Base-by-base conservation (phyloP, 2,888 invertebrate species). In the Gari tellinella region DNA sequence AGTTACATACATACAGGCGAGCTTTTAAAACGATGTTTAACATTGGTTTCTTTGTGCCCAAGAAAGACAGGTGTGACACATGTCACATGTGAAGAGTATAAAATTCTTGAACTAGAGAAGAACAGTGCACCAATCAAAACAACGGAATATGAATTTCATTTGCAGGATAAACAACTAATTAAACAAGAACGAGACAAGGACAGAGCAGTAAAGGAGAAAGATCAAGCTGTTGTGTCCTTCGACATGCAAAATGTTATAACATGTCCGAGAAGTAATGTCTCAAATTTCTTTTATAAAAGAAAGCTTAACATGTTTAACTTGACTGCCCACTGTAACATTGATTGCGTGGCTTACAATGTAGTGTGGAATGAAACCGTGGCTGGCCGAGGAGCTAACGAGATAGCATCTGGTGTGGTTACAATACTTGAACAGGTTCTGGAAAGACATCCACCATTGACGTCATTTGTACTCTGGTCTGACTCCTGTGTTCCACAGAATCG, bases 181-280 rank as follows among this genome's bases (percentile, higher is more conserved):
- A 52, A 63, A 26, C 17, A 14, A 12, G 57, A 75, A 60, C 48
- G 70, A 57, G 53, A 66, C 17, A 52, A 40, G 26, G 70, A 75
- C 37, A 55, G 75, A 48, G 14, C 10, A n/a, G 5, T 14, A 19
- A 17, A 14, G 15, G 26, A 61, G 4, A 21, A 19, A 52, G 15
- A 43, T 26, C 14, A 61, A 37, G 41, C 48, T 12, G 49, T 66
- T 25, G 21, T 70, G 3, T 57, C 60, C 14, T 70, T 66, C 58
- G 75, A 67, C 31, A 31, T 72, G 31, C 48, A 75, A 55, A 70
- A 72, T 72, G 65, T 23, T 72, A 23, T 43, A 75, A 55, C 66
- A 72, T 72, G 65, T 23, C 75, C 74, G 8, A 48, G 56, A 26
- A 46, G 48, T 10, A 69, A 74, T 45, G 57, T 74, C 1, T 73